phyloP scores from a whole-genome alignment of 1,140 invertebrate species.

The Tetramorium simillimum region DNA sequence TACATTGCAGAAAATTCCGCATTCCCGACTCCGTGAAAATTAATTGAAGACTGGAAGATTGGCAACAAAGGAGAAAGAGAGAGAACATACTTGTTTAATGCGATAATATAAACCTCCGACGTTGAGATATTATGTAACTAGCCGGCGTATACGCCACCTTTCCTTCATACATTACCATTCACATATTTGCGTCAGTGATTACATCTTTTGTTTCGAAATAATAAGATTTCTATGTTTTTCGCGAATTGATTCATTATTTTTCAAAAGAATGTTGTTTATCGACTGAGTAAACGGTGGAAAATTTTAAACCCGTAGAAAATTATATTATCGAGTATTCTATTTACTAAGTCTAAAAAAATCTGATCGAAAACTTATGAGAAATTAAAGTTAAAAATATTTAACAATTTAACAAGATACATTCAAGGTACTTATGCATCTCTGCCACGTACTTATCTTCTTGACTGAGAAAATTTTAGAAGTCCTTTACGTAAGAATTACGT shows the following conservation, averaged over 20 bases:
- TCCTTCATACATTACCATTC: background rate
- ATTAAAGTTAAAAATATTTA: background rate
- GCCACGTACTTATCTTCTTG: background rate
- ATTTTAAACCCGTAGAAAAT: background rate
- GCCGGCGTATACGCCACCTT: background rate
- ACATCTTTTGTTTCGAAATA: conserved; percentile 21
- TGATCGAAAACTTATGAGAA: background rate
- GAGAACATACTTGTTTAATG: background rate
- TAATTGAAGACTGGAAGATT: background rate
- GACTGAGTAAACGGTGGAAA: background rate
- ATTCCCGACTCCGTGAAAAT: background rate
- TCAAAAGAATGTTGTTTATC: background rate
- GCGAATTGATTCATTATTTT: background rate
- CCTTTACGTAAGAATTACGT: background rate
- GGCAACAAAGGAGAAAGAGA: background rate
- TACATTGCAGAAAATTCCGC: background rate
- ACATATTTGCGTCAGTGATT: conserved; percentile 4
- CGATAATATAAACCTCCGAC: conserved; percentile 1
- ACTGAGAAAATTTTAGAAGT: background rate
- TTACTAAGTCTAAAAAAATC: background rate
- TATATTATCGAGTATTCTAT: background rate
- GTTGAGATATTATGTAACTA: conserved; percentile 24
- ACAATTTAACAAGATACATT: background rate
- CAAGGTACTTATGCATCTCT: background rate
- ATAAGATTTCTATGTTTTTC: background rate